Evolutionary conservation across 2,888 invertebrate genomes (phyloP), one percentile per base, ranked within the genome.

Genomic region (Mactromeris polynyma): DNA sequence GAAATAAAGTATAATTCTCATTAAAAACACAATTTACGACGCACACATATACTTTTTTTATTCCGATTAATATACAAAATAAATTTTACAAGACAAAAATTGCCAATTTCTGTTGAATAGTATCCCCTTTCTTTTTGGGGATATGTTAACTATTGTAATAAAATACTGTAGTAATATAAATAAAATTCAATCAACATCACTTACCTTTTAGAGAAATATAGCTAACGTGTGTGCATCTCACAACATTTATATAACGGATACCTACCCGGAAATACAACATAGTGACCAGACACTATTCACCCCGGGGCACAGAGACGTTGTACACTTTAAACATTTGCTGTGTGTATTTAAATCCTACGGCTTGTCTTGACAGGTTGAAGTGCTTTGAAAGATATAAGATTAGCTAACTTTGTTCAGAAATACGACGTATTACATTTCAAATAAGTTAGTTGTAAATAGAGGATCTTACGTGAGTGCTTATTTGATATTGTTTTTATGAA

Each of bases 131-230:
- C 1, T 26, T 31, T 54, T 17, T 17, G 19, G 3, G 33, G 2
- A 69, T 69, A 2, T 33, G 17, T 4, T 7, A 58, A 69, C 17
- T 11, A 73, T 1, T 73, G 26, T 33, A 11, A 17, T 0, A 36
- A 33, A 58, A 26, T 33, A 33, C 4, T 9, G 11, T 11, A 73
- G 1, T 11, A 19, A 73, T 69, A 33, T 36, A 19, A 73, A 33
- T 69, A 33, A 69, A 69, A 33, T 2, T 36, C 33, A 73, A 73
- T 19, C 33, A 33, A 19, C 26, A 33, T n/a, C 1, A 73, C 73
- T 73, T 73, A 73, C 73, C 73, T 73, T 33, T 73, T 17, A 73
- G 36, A 36, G 36, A 73, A 73, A 26, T 26, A 73, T 73, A 73
- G 73, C 73, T 36, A 73, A 73, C 14, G 73, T 58, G n/a, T 26